Evolutionary conservation across 2,888 invertebrate species (phyloP).

Genomic region (Bursaphelenchus okinawaensis): DNA sequence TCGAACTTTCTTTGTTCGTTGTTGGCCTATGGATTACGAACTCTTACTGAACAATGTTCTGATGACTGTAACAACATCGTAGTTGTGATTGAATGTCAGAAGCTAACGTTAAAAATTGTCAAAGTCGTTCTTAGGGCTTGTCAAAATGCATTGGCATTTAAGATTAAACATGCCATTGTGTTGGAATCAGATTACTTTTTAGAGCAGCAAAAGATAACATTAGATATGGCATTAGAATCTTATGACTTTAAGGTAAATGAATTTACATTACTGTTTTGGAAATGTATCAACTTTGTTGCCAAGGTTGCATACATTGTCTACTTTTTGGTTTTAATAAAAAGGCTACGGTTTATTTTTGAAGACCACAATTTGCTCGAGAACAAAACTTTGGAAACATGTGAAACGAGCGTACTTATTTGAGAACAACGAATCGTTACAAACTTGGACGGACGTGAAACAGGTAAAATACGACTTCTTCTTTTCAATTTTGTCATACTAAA

Average conservation of each 20-base stretch:
- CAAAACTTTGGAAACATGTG: slow-evolving; percentile 69
- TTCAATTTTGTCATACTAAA: too few species aligned
- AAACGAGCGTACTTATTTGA: slow-evolving; percentile 70
- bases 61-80: slow-evolving; percentile 29
- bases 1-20: slow-evolving; percentile 25
- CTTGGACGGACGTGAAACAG: slow-evolving; percentile 72
- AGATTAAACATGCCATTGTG: slow-evolving; percentile 61
- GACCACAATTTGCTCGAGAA: slow-evolving; percentile 63
- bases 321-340: background rate
- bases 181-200: slow-evolving; percentile 72
- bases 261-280: background rate
- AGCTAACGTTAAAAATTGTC: slow-evolving; percentile 36
- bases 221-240: slow-evolving; percentile 49
- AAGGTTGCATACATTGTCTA: background rate
- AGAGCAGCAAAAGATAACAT: slow-evolving; percentile 68
- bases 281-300: background rate
- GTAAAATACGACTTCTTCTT: slow-evolving; percentile 72
- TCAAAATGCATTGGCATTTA: slow-evolving; percentile 39
- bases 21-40: slow-evolving; percentile 14
- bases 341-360: background rate
- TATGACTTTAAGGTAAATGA: slow-evolving; percentile 46
- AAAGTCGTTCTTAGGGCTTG: slow-evolving; percentile 45
- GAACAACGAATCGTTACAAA: slow-evolving; percentile 70
- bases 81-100: slow-evolving; percentile 47
- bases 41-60: slow-evolving; percentile 9